These are phyloP conservation scores for Actinia tenebrosa DNA, from an alignment of 64 coral and sea anemone species.

Conservation along the genomic window DNA sequence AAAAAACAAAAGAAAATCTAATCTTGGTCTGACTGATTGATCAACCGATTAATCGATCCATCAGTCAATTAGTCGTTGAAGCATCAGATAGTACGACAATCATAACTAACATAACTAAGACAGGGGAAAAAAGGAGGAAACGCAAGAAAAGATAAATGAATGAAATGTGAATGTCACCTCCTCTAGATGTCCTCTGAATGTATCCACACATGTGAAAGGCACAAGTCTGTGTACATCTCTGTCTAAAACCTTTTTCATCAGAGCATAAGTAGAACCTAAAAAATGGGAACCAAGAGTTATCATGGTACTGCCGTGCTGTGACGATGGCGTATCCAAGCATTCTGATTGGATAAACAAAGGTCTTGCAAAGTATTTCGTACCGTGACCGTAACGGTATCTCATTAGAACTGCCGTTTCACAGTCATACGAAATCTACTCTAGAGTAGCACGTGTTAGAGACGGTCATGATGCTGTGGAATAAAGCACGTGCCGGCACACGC, in stretches of 20 bases:
- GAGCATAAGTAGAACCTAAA: slow-evolving; percentile 69
- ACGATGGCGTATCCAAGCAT: no score
- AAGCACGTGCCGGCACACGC: no score
- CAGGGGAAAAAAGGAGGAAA: background rate
- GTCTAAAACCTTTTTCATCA: slow-evolving; percentile 59
- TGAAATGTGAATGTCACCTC: slow-evolving; percentile 27
- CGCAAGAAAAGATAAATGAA: background rate
- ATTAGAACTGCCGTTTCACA: no score
- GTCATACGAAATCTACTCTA: no score
- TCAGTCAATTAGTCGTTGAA: background rate
- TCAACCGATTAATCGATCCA: background rate
- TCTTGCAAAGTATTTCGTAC: no score
- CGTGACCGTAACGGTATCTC: no score
- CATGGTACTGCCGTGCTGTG: no score
- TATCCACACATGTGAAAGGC: slow-evolving; percentile 78
- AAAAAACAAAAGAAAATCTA: no score
- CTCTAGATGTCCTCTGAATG: slow-evolving; percentile 79
- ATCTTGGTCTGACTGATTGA: no score
- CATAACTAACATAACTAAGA: background rate
- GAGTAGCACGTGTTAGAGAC: no score
- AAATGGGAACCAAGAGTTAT: background rate
- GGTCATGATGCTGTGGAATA: no score
- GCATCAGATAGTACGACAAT: background rate
- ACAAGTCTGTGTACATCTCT: slow-evolving; percentile 50
- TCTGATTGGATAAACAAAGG: no score